Evolutionary conservation across 2,113 vertebrate genomes (phyloP), one percentile per base, ranked within the genome.

Genomic region (Mystacornis crossleyi): DNA sequence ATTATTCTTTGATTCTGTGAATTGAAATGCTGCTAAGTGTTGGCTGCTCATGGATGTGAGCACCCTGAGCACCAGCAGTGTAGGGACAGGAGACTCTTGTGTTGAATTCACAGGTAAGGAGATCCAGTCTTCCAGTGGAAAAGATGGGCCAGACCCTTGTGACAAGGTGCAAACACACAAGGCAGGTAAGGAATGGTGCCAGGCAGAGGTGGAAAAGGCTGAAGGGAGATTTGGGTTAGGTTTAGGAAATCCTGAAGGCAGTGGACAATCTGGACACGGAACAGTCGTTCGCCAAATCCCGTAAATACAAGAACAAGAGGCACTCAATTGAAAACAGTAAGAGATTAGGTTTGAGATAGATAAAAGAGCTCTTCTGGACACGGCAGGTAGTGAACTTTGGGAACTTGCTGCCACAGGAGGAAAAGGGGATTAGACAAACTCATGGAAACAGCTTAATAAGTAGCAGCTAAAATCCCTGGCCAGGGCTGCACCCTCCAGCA

Each of bases 351-450:
- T 45, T 88, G 74, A 85, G 74, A 64, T 14, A 87, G 85, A 85
- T 60, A 79, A 95, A 90, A 85, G 53, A 79, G 38, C 91, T 90
- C 74, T 93, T 90, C 86, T 88, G 89, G 89, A 71, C 93, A 53
- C 0, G 2, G 53, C 85, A 85, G 85, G 94, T 36, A 90, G 70
- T 75, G 88, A 93, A 93, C 89, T 95, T 95, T 31, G 73, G 74
- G 65, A 82, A 71, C 81, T 81, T 79, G 34, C 14, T 95, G 81
- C 70, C 38, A 64, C 1, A 0, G 61, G 61, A 85, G 88, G 60
- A 85, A 88, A 90, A 71, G 10, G 65, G 18, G 66, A 82, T 95
- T 93, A 93, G n/a, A 70, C 40, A 81, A 95, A 92, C 65, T 87
- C 88, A 20, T 20, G 58, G 65, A 40, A 94, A 43, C 14, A 84